Conservation (phyloP, 2,113 vertebrate genomes). For the Trachemys scripta region DNA sequence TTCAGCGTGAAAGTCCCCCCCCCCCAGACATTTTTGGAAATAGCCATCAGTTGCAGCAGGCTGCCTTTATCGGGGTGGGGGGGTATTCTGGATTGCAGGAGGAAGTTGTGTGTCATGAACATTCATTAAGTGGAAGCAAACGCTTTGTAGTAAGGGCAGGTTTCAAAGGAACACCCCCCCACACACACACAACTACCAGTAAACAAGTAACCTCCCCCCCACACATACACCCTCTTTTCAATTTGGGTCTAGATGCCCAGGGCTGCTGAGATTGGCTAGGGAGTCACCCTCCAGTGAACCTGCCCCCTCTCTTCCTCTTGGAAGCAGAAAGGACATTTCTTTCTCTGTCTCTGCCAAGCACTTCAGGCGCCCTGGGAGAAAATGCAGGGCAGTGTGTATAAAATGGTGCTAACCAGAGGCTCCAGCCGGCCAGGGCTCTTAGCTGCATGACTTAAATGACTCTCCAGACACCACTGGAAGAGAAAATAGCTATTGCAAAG, state of each 20-base stretch:
- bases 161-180: neutral
- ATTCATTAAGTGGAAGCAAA: neutral
- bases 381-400: neutral
- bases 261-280: neutral
- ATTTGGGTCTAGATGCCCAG: neutral
- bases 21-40: neutral
- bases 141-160: neutral
- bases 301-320: neutral
- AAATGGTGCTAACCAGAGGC: neutral
- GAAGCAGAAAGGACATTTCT: neutral
- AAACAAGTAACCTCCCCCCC: neutral
- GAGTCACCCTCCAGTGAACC: neutral
- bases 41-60: neutral
- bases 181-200: neutral
- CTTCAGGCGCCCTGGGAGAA: neutral
- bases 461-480: neutral
- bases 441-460: neutral
- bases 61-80: neutral
- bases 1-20: slow-evolving; percentile 60
- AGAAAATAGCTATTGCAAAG: neutral
- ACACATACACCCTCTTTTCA: neutral
- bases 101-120: neutral
- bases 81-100: neutral
- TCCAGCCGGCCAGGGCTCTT: neutral
- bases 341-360: neutral